phyloP scores from a whole-genome alignment of 2,113 vertebrate genomes.

The Thymallus thymallus region DNA sequence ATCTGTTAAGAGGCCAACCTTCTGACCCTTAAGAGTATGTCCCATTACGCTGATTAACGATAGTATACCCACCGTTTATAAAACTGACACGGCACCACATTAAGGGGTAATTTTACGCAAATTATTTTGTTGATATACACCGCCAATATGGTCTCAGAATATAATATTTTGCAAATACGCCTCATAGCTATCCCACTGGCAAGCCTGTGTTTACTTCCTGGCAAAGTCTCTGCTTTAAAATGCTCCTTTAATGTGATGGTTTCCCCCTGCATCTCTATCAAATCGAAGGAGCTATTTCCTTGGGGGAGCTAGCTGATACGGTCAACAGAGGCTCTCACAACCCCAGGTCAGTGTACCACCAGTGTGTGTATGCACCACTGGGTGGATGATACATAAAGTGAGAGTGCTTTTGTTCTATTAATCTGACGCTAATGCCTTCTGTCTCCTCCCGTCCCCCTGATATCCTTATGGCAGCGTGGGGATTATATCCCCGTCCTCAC shows the following conservation, averaged over 20 bases:
- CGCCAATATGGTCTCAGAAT: too few species aligned
- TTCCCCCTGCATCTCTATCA: too few species aligned
- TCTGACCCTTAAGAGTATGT: not conserved
- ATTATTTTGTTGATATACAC: too few species aligned
- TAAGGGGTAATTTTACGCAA: too few species aligned
- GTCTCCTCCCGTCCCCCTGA: conserved; percentile 16
- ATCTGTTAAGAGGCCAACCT: conserved; percentile 32
- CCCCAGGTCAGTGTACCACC: not conserved
- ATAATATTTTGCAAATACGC: too few species aligned
- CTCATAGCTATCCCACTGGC: too few species aligned
- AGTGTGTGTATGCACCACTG: not conserved
- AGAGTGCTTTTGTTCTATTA: conserved; percentile 58
- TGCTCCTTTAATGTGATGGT: too few species aligned
- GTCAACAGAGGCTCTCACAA: not conserved
- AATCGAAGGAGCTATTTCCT: not conserved
- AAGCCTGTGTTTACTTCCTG: too few species aligned
- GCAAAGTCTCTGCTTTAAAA: too few species aligned
- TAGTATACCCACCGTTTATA: too few species aligned
- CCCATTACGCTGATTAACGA: too few species aligned
- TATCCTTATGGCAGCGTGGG: conserved; percentile 25
- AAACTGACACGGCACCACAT: too few species aligned
- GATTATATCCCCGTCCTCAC: conserved; percentile 38
- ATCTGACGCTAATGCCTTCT: conserved; percentile 51
- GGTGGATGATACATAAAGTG: conserved; percentile 29
- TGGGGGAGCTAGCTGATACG: not conserved